Evolutionary conservation across 2,797 vertebrate species (phyloP).

Genomic region (Sebastes flavidus): DNA sequence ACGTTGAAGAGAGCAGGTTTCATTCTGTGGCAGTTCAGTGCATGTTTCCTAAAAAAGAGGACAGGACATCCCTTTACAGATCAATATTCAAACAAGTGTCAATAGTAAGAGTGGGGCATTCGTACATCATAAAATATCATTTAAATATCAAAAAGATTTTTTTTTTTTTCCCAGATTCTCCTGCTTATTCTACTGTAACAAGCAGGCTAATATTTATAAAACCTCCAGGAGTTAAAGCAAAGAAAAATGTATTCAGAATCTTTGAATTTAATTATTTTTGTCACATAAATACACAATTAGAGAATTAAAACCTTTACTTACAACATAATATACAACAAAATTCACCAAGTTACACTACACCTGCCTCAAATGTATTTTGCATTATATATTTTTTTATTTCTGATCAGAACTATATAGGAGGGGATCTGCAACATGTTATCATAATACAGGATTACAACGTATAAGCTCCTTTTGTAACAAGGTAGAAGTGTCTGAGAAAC

Average conservation of each 20-base stretch:
- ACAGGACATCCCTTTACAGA: conserved; percentile 56
- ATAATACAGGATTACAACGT: conserved; percentile 57
- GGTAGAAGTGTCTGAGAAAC: conserved; percentile 32
- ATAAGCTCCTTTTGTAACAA: conserved; percentile 67
- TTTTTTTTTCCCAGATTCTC: background rate
- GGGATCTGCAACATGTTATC: conserved; percentile 60
- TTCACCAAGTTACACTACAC: background rate
- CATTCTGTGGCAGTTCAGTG: conserved; percentile 99
- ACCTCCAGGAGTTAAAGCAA: background rate
- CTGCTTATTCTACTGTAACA: background rate
- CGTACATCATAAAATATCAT: background rate
- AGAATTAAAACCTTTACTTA: background rate
- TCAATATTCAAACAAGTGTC: conserved; percentile 69
- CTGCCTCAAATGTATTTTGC: background rate
- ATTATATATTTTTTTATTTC: background rate
- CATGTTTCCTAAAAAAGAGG: conserved; percentile 92
- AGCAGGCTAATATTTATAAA: background rate
- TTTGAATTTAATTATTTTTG: background rate
- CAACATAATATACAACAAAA: background rate
- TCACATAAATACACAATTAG: background rate
- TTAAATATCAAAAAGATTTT: background rate
- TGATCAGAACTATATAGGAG: conserved; percentile 10
- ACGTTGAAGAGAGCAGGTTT: conserved; percentile 99
- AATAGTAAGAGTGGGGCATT: background rate
- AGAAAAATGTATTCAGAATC: background rate